Evolutionary conservation across 2,113 vertebrate species (phyloP).

Genomic region (Misgurnus mizolepis): DNA sequence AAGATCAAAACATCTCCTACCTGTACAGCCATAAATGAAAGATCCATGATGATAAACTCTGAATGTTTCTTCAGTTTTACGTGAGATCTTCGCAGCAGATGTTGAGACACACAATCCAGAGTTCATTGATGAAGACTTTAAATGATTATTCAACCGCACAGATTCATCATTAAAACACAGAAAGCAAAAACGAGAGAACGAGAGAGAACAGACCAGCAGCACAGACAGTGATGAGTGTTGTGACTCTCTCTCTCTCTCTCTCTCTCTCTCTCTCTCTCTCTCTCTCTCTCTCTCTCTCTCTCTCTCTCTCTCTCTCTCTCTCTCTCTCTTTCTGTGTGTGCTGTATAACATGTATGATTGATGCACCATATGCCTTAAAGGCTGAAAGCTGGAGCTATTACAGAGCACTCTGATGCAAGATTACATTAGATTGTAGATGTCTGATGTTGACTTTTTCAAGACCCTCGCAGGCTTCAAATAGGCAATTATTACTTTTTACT

Average conservation of each 20-base stretch:
- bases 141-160: neutral
- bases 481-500: too few species aligned
- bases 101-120: neutral
- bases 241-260: neutral
- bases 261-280: neutral
- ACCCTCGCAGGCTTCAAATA: too few species aligned
- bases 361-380: conserved; percentile 37
- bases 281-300: neutral
- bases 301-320: conserved; percentile 38
- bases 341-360: conserved; percentile 52
- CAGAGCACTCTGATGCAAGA: conserved; percentile 60
- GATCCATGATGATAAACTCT: conserved; percentile 81
- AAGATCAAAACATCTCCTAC: conserved; percentile 66
- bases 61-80: neutral
- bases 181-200: neutral
- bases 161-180: conserved; percentile 38
- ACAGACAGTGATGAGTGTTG: neutral
- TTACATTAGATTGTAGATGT: too few species aligned
- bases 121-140: neutral
- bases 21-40: conserved; percentile 96
- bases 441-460: too few species aligned
- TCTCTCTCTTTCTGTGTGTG: neutral
- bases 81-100: neutral
- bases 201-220: neutral
- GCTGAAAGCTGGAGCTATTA: conserved; percentile 44